Conservation (phyloP, 92 coral and sea anemone species). For the Pocillopora grandis region DNA sequence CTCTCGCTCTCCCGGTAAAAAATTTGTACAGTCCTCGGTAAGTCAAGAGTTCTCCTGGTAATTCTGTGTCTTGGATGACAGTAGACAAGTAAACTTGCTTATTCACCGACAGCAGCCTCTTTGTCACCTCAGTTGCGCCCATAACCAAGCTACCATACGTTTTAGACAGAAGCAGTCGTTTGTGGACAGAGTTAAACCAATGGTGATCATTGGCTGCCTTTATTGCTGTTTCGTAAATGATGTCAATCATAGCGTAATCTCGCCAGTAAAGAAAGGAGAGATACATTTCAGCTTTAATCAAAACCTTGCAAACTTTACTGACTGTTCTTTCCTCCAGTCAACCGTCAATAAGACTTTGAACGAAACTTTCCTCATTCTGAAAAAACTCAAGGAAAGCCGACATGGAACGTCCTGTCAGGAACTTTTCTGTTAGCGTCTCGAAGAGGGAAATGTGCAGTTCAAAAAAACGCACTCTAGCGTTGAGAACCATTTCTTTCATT, state of each 20-base stretch:
- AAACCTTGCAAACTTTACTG: not conserved
- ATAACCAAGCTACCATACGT: not conserved
- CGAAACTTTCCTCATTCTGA: conserved; percentile 17
- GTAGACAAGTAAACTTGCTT: not conserved
- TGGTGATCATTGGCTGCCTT: not conserved
- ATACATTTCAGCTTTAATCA: conserved; percentile 20
- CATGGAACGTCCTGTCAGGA: conserved; percentile 25
- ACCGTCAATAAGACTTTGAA: not conserved
- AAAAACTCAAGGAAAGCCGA: conserved; percentile 15
- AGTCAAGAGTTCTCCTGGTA: conserved; percentile 11
- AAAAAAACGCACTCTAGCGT: conserved; percentile 12
- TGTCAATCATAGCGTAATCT: not conserved
- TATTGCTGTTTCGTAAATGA: conserved; percentile 37
- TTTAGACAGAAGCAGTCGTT: not conserved
- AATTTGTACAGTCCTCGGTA: conserved; percentile 14
- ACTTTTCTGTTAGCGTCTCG: conserved; percentile 16
- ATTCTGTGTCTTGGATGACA: not conserved
- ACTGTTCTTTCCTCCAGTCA: not conserved
- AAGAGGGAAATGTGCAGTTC: conserved; percentile 10
- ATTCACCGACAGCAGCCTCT: not conserved
- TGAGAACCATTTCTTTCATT: conserved; percentile 16
- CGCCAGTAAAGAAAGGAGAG: not conserved
- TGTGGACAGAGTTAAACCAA: not conserved
- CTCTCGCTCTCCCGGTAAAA: not conserved
- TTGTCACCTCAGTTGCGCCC: not conserved